phyloP scores from a whole-genome alignment of 2,113 vertebrate genomes.

The Oostethus manadensis region DNA sequence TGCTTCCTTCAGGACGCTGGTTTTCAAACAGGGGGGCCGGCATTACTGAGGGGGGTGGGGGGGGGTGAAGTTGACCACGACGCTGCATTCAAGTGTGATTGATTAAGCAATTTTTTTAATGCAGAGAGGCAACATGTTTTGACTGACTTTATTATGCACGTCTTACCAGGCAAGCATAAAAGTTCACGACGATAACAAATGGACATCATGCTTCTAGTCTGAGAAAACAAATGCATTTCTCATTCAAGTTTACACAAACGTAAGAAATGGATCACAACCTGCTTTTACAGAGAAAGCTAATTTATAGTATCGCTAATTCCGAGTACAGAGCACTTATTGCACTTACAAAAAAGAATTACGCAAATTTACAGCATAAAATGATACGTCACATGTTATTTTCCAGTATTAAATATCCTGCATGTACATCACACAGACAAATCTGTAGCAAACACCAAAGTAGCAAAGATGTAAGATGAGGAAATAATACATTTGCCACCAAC shows the following conservation, averaged over 20 bases:
- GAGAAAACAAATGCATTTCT: conserved; percentile 67
- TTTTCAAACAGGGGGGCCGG: too few relatives aligned
- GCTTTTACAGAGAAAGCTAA: conserved; percentile 7
- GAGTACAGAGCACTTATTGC: conserved; percentile 6
- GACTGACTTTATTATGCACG: conserved; percentile 75
- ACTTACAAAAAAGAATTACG: conserved; percentile 63
- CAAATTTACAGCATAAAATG: conserved; percentile 57
- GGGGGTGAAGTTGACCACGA: too few relatives aligned
- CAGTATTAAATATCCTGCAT: conserved; percentile 33
- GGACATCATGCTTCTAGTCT: conserved; percentile 67
- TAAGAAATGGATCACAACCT: conserved; percentile 33
- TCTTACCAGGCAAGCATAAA: conserved; percentile 61
- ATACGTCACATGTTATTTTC: conserved; percentile 26
- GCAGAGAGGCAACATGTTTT: conserved; percentile 19
- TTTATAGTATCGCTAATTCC: conserved; percentile 46
- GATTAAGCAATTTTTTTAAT: too few relatives aligned
- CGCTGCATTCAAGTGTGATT: too few relatives aligned
- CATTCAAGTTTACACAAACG: conserved; percentile 82
- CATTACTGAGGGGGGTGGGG: too few relatives aligned
- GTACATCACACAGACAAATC: conserved; percentile 30
- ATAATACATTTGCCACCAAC: conserved; percentile 15
- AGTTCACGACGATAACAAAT: conserved; percentile 63
- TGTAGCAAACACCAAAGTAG: conserved; percentile 36
- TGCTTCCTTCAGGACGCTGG: too few relatives aligned
- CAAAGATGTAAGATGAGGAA: conserved; percentile 8